Base-by-base conservation (phyloP, 1,140 invertebrate genomes). In the Drosophila sturtevanti region DNA sequence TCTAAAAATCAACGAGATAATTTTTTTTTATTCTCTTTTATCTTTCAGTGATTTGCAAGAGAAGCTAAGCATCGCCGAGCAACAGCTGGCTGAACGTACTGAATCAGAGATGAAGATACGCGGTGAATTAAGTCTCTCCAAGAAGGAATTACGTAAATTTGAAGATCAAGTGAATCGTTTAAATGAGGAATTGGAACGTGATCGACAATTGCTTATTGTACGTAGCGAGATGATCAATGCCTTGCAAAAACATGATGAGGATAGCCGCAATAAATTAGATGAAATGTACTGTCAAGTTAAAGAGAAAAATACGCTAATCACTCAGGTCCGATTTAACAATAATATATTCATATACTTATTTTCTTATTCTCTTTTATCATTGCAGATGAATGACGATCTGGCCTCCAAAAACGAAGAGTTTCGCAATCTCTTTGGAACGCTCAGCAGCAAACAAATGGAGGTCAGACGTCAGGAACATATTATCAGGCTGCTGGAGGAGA, bases 401-500 rank as follows among this genome's bases (percentile, higher is more conserved):
- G 86, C 89, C 0, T 91, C 92, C 0, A 94, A 93, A 64, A 92
- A 93, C 0, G 93, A 94, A 14, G 92, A 94, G 62, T 93, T 94
- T 12, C 92, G 93, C 37, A 93, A 94, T 60, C 68, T 94, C 2
- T 93, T 93, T 41, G 63, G 80, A 0, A 93, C 93, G 0, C 77
- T 95, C 2, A 92, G 93, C 54, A 91, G 81, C 11, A 95, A 95
- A 55, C 94, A 95, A 77, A 89, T 92, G 60, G 93, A 94, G 72
- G 92, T 95, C 14, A 93, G 92, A 61, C 90, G 92, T 31, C 73
- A 95, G 59, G 94, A 95, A 67, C 94, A 94, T 68, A 92, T 93
- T 5, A 93, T 95, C 4, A 92, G 94, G 59, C 90, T 94, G 41
- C 85, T 95, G 76, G 94, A 94, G 68, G 94, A 94, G 51, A 94